Conservation (phyloP, 2,888 invertebrate species). For the Eremobia ochroleuca region DNA sequence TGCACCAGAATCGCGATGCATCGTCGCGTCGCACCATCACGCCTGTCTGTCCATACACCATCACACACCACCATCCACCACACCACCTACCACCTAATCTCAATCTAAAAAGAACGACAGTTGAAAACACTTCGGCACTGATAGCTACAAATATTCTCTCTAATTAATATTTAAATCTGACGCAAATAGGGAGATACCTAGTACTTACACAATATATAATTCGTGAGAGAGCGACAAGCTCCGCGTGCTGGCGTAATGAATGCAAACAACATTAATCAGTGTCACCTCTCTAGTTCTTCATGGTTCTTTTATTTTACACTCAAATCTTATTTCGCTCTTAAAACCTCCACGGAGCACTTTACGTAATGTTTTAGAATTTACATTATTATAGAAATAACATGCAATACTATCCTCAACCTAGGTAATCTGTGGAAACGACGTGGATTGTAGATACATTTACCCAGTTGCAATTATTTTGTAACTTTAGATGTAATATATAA, state of each 20-base stretch:
- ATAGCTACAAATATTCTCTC: constrained; percentile 1
- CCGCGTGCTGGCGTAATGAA: constrained; percentile 53
- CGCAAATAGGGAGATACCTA: constrained; percentile 15
- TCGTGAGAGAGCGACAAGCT: constrained; percentile 32
- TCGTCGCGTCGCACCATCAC: too few species aligned
- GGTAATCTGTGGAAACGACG: too few species aligned
- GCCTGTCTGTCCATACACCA: too few species aligned
- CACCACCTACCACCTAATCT: not conserved
- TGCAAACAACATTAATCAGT: constrained; percentile 64
- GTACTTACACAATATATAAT: not conserved
- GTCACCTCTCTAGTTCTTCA: constrained; percentile 53
- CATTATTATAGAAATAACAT: constrained; percentile 14
- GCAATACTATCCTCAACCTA: not conserved
- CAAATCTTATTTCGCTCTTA: constrained; percentile 45
- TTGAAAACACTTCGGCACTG: not conserved
- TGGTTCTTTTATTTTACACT: constrained; percentile 41
- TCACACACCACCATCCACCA: too few species aligned
- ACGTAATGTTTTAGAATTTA: constrained; percentile 27
- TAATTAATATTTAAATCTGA: constrained; percentile 39
- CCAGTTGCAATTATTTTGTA: too few species aligned
- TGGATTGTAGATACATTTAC: too few species aligned
- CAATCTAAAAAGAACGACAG: constrained; percentile 1
- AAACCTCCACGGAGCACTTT: constrained; percentile 47
- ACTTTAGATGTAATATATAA: too few species aligned
- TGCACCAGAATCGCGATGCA: not conserved